phyloP scores from a whole-genome alignment of 2,888 invertebrate genomes.

The Napeogenes sylphis region DNA sequence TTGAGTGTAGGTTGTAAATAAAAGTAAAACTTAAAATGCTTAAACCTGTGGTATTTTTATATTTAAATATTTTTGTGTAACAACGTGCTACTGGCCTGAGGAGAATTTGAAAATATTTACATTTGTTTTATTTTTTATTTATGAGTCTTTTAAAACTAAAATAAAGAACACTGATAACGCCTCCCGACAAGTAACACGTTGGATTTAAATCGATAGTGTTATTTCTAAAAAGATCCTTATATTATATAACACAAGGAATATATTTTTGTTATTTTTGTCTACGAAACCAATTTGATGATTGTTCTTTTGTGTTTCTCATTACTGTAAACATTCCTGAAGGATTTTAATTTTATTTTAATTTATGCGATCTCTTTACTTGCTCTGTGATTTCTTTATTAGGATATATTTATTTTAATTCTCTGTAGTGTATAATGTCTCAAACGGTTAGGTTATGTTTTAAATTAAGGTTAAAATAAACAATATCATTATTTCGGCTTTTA shows the following conservation, averaged over 20 bases:
- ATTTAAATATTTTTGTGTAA: constrained; percentile 2
- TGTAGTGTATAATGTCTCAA: constrained; percentile 17
- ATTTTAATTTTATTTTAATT: constrained; percentile 5
- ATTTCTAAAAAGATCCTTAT: constrained; percentile 4
- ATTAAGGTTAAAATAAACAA: neutral
- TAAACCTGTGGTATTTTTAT: constrained; percentile 1
- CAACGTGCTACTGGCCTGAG: neutral
- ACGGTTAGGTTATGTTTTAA: constrained; percentile 10
- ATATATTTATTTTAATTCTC: constrained; percentile 13
- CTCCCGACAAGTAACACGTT: neutral
- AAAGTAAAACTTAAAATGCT: neutral
- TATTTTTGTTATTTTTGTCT: neutral
- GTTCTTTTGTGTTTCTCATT: neutral
- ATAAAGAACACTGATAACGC: neutral
- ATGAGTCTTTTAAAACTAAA: no score
- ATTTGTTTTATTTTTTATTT: no score
- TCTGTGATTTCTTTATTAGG: constrained; percentile 25
- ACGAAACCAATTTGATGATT: neutral
- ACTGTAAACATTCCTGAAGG: constrained; percentile 14
- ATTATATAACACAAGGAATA: neutral
- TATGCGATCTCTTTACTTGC: constrained; percentile 21
- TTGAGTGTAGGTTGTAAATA: constrained; percentile 3
- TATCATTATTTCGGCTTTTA: constrained; percentile 4
- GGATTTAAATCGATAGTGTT: neutral
- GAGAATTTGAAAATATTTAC: no score